Base-by-base conservation (phyloP, 1,140 invertebrate species). In the Trachymyrmex septentrionalis region DNA sequence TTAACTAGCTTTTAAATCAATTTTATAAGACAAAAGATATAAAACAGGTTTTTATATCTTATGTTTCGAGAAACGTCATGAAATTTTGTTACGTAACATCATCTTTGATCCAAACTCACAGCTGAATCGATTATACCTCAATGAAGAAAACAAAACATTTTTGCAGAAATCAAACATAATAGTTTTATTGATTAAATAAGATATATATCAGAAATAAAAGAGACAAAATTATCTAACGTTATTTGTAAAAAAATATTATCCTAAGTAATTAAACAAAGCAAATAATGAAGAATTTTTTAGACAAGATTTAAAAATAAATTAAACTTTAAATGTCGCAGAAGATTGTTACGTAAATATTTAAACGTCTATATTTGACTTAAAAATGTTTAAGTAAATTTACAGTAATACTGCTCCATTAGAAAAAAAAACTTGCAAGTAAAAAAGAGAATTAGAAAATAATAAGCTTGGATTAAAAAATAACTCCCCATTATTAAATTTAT, bases 1-100 rank as follows among this genome's bases (percentile, higher is more conserved):
- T 38, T 38, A 66, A 66, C 4, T 10, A 64, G 6, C 9, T n/a
- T 73, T 73, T 73, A 34, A 73, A 0, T 21, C 14, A 16, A 38
- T 7, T 12, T 9, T n/a, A 2, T 19, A 12, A 76, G 7, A 2
- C 9, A 38, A 27, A 21, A 61, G 21, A 53, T 10, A n/a, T 12
- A 0, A 16, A 53, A 66, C 44, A 12, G n/a, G 44, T 67, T 64
- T 34, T 76, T 38, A 21, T 57, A n/a, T 34, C n/a, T 6, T n/a
- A 76, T 14, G 24, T 16, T 76, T 80, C 19, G 1, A 14, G 12
- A 67, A 48, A 5, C 0, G 5, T 66, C 10, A 21, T 53, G 44
- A 80, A 80, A 80, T 53, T 53, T 66, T 10, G 6, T 80, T 80
- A 67, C 38, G 3, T 64, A 19, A 30, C 34, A 5, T 21, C 38